Percentiles rank a stretch among this genome's conserved stretches.
Conservation (phyloP, 2,113 vertebrate species). For the Etia nguti region DNA sequence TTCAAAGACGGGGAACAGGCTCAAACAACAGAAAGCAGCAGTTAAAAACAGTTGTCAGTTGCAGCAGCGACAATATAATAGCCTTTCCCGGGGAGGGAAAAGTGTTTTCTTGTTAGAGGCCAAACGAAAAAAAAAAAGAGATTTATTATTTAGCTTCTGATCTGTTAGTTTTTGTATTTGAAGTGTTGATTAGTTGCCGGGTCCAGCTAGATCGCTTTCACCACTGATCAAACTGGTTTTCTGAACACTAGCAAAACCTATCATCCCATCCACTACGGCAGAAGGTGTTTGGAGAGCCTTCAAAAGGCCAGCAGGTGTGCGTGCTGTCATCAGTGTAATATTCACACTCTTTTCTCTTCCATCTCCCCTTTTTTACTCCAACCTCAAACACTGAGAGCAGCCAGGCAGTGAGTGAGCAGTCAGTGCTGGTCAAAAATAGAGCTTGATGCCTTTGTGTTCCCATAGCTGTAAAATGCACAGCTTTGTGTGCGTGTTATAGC, state of each 20-base stretch:
- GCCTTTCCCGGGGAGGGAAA: background rate
- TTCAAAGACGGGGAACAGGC: constrained; percentile 21
- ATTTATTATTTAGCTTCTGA: background rate
- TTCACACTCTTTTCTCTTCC: constrained; percentile 8
- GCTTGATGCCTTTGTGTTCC: constrained; percentile 10
- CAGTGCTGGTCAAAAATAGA: constrained; percentile 32
- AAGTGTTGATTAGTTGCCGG: background rate
- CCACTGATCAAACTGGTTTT: constrained; percentile 26
- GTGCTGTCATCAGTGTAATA: constrained; percentile 15
- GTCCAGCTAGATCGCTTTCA: constrained; percentile 27
- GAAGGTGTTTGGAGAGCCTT: constrained; percentile 59
- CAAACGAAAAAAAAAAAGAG: background rate
- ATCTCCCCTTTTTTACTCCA: background rate
- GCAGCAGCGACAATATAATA: background rate
- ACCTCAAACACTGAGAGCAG: constrained; percentile 5
- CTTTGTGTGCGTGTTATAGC: background rate
- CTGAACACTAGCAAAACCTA: constrained; percentile 8
- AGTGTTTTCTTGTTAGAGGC: background rate
- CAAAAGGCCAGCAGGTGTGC: constrained; percentile 42
- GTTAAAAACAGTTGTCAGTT: background rate
- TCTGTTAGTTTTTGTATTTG: constrained; percentile 18
- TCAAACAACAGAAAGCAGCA: background rate
- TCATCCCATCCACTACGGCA: constrained; percentile 6
- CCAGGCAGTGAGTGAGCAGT: constrained; percentile 18
- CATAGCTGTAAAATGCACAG: constrained; percentile 1